These are phyloP conservation scores for Alosa alosa DNA, from an alignment of 2,113 vertebrate genomes.

Conservation along the genomic window DNA sequence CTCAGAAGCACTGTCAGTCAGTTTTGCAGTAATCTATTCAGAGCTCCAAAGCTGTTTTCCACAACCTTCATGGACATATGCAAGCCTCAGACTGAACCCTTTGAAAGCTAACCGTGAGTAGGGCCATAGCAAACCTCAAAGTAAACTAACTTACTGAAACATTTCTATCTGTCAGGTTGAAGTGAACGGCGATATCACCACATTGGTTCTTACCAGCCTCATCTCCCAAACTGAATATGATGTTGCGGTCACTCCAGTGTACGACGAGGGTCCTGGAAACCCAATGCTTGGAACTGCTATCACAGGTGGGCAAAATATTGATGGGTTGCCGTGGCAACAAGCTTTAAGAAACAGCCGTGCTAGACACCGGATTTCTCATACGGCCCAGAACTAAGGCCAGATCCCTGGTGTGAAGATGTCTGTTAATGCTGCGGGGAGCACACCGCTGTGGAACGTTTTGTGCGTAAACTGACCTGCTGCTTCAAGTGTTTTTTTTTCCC, in stretches of 20 bases:
- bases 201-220: slow-evolving; percentile 71
- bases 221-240: slow-evolving; percentile 85
- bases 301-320: slow-evolving; percentile 75
- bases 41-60: slow-evolving; percentile 3
- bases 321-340: not conserved
- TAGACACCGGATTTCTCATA: not conserved
- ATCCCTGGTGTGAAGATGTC: slow-evolving; percentile 12
- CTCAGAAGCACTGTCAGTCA: not conserved
- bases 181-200: slow-evolving; percentile 75
- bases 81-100: slow-evolving; percentile 3
- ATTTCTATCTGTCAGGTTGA: slow-evolving; percentile 72
- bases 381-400: not conserved
- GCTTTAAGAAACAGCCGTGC: not conserved
- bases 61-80: slow-evolving; percentile 4
- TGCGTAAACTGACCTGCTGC: not conserved
- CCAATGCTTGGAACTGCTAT: slow-evolving; percentile 71
- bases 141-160: slow-evolving; percentile 1
- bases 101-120: not conserved
- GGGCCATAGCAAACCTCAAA: not conserved
- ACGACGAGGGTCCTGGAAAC: slow-evolving; percentile 76
- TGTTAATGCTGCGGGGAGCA: not conserved
- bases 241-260: slow-evolving; percentile 80
- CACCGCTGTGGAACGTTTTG: not conserved
- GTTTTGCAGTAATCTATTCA: not conserved
- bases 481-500: not conserved